phyloP scores from a whole-genome alignment of 2,113 vertebrate species.

The Daboia siamensis region DNA sequence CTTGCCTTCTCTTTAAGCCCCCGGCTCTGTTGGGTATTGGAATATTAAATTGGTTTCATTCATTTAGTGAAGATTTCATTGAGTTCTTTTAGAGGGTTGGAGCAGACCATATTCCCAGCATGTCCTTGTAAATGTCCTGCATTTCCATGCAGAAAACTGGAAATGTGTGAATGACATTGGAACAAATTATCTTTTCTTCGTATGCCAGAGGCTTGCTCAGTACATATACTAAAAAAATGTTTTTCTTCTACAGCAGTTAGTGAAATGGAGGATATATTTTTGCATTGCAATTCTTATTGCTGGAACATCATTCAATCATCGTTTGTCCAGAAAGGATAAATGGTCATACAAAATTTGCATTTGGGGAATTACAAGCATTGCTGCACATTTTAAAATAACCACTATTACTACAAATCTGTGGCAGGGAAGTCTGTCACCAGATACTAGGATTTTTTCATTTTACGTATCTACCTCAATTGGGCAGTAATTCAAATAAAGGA shows the following conservation, averaged over 20 bases:
- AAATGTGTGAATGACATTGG: slow-evolving; percentile 8
- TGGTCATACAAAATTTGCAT: neutral
- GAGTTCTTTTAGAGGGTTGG: slow-evolving; percentile 2
- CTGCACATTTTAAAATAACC: neutral
- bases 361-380: neutral
- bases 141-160: neutral
- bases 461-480: neutral
- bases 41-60: slow-evolving; percentile 44
- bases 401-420: neutral
- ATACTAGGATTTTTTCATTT: neutral
- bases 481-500: neutral
- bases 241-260: neutral
- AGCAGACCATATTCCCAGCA: neutral
- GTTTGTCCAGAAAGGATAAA: neutral
- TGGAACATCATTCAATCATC: neutral
- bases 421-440: neutral
- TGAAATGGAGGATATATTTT: neutral
- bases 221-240: neutral
- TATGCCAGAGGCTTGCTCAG: neutral
- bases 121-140: neutral
- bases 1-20: slow-evolving; percentile 46
- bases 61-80: slow-evolving; percentile 43
- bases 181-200: neutral
- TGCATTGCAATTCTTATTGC: neutral
- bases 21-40: slow-evolving; percentile 40